Evolutionary conservation across 2,888 invertebrate species (phyloP), one percentile per base, ranked within the genome.

Genomic region (Gonocerus acuteangulatus): DNA sequence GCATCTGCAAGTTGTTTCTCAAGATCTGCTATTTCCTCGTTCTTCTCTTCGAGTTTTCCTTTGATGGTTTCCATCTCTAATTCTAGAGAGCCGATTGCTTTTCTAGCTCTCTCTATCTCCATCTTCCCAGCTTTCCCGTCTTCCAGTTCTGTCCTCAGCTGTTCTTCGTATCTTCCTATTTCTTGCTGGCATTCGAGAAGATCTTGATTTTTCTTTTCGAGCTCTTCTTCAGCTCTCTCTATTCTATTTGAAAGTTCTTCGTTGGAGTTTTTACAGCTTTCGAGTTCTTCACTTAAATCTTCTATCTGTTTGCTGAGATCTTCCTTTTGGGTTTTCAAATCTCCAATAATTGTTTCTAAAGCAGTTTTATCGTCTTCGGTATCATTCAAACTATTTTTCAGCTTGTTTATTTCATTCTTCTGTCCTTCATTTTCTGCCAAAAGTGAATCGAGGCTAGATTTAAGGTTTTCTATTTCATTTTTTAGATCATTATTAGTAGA

Each of bases 91-190:
- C n/a, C n/a, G 4, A 39, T 39, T n/a, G 15, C 3, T 9, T 13
- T 39, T n/a, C 39, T 32, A 16, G 18, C 39, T 39, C 48, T 62
- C 22, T 47, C 48, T 18, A 62, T 13, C 47, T 57, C 23, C 11
- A n/a, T 48, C 27, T 62, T 39, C 2, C 19, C 9, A 7, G 19
- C 22, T 13, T 27, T 21, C 3, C 48, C 11, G 2, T 23, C 42
- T n/a, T 48, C n/a, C 13, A 34, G 42, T 7, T 56, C 42, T 7
- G n/a, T 16, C 2, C 54, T 34, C 18, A 62, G 32, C 13, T 48
- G 54, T 4, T 22, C 48, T 27, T 32, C 23, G 3, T 16, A 16
- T 7, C 19, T 42, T 6, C 3, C 32, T 6, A 9, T 32, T 51
- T 51, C n/a, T 13, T 51, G 36, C 15, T 27, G 51, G 13, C 11